Evolutionary conservation across 2,113 vertebrate genomes (phyloP).

Genomic region (Notechis scutatus): DNA sequence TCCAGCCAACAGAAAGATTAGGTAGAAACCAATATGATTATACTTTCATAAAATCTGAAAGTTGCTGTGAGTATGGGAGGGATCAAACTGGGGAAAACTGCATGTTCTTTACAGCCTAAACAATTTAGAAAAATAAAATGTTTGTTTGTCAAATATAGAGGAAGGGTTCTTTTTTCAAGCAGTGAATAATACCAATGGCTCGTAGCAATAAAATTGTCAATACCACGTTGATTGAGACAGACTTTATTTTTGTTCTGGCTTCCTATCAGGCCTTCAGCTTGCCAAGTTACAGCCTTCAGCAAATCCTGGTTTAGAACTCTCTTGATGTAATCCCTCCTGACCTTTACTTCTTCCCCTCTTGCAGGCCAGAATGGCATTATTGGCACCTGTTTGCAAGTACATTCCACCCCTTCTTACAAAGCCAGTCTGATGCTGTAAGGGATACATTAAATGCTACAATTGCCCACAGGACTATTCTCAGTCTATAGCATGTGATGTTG

Average conservation of each 20-base stretch:
- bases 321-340: conserved; percentile 17
- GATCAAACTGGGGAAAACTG: background rate
- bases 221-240: background rate
- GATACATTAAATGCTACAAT: conserved; percentile 3
- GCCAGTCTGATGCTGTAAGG: conserved; percentile 5
- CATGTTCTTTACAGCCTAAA: background rate
- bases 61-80: background rate
- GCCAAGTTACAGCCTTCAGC: conserved; percentile 13
- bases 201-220: background rate
- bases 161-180: background rate
- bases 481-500: background rate
- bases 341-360: conserved; percentile 19
- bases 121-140: background rate
- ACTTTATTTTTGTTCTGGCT: conserved; percentile 1
- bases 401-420: conserved; percentile 1
- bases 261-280: background rate
- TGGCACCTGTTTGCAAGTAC: background rate
- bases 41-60: background rate
- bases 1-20: background rate
- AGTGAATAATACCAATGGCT: background rate
- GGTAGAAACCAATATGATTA: background rate
- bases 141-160: background rate
- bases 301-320: conserved; percentile 16
- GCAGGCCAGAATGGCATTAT: background rate
- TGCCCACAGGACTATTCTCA: conserved; percentile 13